These are phyloP conservation scores for Lacanobia oleracea DNA, from an alignment of 2,888 invertebrate genomes.

Conservation along the genomic window DNA sequence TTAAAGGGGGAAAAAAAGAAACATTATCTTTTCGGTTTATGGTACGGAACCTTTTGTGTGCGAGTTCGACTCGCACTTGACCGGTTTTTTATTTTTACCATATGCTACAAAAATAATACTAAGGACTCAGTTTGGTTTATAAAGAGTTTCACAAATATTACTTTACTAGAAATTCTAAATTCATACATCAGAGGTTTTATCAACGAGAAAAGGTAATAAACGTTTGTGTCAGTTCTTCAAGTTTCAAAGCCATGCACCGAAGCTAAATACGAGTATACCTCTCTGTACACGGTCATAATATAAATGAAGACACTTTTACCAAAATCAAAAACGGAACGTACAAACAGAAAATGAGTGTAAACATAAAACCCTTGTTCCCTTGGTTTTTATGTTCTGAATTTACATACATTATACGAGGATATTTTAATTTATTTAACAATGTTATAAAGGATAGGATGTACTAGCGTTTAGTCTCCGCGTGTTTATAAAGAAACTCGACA, in stretches of 20 bases:
- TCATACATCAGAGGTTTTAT: not conserved
- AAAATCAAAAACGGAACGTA: constrained; percentile 51
- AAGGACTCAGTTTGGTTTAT: too few species aligned
- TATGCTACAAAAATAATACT: too few species aligned
- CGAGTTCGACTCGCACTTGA: too few species aligned
- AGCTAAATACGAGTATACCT: not conserved
- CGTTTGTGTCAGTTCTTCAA: not conserved
- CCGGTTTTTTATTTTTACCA: too few species aligned
- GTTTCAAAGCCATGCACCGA: not conserved
- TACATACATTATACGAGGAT: constrained; percentile 63
- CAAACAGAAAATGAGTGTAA: constrained; percentile 50
- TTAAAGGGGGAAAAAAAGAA: too few species aligned
- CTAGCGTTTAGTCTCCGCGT: constrained; percentile 44
- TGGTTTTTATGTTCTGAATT: constrained; percentile 64
- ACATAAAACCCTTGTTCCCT: constrained; percentile 56
- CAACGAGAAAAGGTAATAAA: not conserved
- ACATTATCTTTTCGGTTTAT: too few species aligned
- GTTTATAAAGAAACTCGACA: constrained; percentile 57
- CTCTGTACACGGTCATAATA: not conserved
- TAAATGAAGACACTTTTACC: constrained; percentile 50
- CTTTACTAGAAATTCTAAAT: not conserved
- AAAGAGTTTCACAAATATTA: too few species aligned
- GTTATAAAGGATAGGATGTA: constrained; percentile 54
- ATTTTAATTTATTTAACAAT: constrained; percentile 68
- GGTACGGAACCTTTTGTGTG: too few species aligned